phyloP scores from a whole-genome alignment of 2,888 invertebrate genomes.

The Synanthedon myopaeformis region DNA sequence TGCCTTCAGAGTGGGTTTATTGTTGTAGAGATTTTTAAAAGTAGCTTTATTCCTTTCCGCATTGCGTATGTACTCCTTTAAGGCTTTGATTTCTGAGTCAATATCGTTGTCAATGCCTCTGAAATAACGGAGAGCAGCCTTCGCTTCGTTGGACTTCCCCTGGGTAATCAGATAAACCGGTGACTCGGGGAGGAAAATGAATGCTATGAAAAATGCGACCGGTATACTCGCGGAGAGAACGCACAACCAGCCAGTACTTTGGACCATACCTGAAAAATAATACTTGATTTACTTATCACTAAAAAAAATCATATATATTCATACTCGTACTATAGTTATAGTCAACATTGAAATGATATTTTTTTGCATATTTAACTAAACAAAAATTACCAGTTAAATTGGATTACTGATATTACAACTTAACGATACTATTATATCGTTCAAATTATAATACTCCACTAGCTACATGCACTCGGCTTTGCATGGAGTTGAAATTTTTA shows the following conservation, averaged over 20 bases:
- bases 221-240: slow-evolving; percentile 53
- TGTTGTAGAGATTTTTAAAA: slow-evolving; percentile 52
- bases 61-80: slow-evolving; percentile 58
- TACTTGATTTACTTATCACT: too few species aligned
- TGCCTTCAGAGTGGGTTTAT: slow-evolving; percentile 51
- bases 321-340: too few species aligned
- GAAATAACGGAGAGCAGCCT: slow-evolving; percentile 71
- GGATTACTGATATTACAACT: too few species aligned
- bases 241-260: slow-evolving; percentile 46
- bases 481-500: too few species aligned
- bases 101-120: slow-evolving; percentile 72
- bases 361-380: too few species aligned
- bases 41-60: slow-evolving; percentile 50
- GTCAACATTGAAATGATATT: too few species aligned
- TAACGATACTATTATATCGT: too few species aligned
- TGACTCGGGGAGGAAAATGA: slow-evolving; percentile 79
- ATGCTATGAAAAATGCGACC: slow-evolving; percentile 54
- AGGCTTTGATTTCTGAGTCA: slow-evolving; percentile 63
- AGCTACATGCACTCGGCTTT: too few species aligned
- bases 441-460: too few species aligned
- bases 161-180: slow-evolving; percentile 73
- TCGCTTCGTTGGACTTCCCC: slow-evolving; percentile 68
- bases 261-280: slow-evolving; percentile 47
- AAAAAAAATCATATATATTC: neutral
- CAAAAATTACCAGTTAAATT: too few species aligned